phyloP scores from a whole-genome alignment of 2,113 vertebrate species.

The Numida meleagris region DNA sequence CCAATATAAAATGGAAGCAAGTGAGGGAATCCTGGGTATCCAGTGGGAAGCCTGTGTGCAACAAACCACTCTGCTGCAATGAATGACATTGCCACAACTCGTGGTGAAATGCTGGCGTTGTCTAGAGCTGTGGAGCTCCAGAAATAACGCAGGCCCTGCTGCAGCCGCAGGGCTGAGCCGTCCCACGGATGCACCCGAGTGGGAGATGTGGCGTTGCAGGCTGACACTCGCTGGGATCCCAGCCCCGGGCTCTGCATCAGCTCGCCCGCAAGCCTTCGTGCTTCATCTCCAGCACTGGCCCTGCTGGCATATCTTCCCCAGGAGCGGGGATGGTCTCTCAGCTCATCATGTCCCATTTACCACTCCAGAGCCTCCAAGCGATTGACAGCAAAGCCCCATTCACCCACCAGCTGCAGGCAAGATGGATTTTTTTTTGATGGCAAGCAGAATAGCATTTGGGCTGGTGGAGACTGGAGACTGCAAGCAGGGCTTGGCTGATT shows the following conservation, averaged over 20 bases:
- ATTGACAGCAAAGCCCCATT: neutral
- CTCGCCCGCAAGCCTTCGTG: fast-evolving
- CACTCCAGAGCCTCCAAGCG: fast-evolving
- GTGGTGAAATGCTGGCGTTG: neutral
- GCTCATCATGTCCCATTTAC: neutral
- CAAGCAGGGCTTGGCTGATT: neutral
- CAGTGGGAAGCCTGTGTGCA: fast-evolving
- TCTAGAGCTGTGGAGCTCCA: fast-evolving
- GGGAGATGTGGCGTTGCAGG: fast-evolving
- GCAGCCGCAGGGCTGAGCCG: neutral
- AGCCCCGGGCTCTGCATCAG: neutral
- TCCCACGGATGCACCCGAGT: fast-evolving
- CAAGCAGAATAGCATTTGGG: neutral
- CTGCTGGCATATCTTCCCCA: fast-evolving
- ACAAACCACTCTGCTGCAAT: neutral
- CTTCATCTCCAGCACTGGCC: neutral
- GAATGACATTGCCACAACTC: fast-evolving
- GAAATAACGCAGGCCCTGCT: neutral
- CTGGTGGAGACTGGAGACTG: neutral
- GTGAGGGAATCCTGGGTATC: neutral
- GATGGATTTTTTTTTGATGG: neutral
- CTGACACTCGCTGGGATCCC: fast-evolving
- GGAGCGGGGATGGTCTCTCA: fast-evolving
- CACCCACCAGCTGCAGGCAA: neutral
- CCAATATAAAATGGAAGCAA: fast-evolving